Base-by-base conservation (phyloP, 1,140 invertebrate genomes). In the Drosophila melanica region DNA sequence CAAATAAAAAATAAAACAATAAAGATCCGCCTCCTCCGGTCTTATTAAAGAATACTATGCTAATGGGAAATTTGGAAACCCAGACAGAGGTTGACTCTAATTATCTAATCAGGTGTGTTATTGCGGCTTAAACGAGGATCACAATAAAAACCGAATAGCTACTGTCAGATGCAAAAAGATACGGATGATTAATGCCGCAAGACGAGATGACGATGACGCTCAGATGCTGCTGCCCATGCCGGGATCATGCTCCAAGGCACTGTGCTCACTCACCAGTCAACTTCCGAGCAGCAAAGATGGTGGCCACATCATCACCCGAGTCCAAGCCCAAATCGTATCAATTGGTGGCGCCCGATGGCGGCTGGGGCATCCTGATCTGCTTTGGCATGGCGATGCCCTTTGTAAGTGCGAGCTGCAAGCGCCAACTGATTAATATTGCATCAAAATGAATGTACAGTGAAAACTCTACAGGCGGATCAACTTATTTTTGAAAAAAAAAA, bases 311-410 rank as follows among this genome's bases (percentile, higher is more conserved):
- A 37, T 23, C 37, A 62, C 48, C 55, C 42, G 47, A 45, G 20
- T 58, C 45, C 18, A 77, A 51, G 41, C 8, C 44, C 10, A 84
- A 65, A 20, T 37, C 55, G 20, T 87, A 84, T 18, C 76, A 14
- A 14, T 60, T 89, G 50, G 87, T 84, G 50, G 84, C 94, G 8
- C 95, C 95, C 0, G 93, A 95, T 73, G 95, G 94, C 37, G 93
- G 93, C 23, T 95, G 94, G 94, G 95, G 94, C 9, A 95, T 95
- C 81, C 81, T 94, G 1, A 92, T 95, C 27, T 94, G 94, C 67
- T 82, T 95, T 18, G 94, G 93, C 20, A 93, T 93, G 63, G 91
- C 93, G 11, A 63, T 95, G 18, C 94, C 93, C 9, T 94, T 94
- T 80, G 95, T 95, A 92, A 94, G 94, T 94, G n/a, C 9, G 3